These are phyloP conservation scores for Apamea sordens DNA, from an alignment of 2,888 invertebrate genomes.

Conservation along the genomic window DNA sequence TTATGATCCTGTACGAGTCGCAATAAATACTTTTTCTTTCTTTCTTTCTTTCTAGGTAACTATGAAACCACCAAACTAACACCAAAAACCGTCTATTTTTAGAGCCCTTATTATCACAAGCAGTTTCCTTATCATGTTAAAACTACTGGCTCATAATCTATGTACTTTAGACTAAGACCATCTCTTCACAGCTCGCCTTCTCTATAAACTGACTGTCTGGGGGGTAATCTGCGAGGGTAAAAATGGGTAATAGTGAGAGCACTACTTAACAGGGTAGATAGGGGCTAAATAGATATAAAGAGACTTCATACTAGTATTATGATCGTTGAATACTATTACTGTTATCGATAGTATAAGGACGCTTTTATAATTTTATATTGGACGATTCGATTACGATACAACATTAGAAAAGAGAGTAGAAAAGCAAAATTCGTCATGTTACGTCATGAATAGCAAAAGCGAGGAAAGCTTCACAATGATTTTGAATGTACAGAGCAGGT, in stretches of 20 bases:
- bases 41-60: no score
- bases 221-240: conserved; percentile 51
- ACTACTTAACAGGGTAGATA: conserved; percentile 55
- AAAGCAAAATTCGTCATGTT: not conserved
- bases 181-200: conserved; percentile 17
- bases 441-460: no score
- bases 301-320: conserved; percentile 38
- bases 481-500: no score
- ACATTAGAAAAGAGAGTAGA: not conserved
- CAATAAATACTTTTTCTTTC: no score
- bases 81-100: not conserved
- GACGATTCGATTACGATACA: conserved; percentile 9
- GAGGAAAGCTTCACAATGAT: not conserved
- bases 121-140: conserved; percentile 25
- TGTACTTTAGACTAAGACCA: conserved; percentile 29
- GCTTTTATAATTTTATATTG: conserved; percentile 20
- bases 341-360: conserved; percentile 25
- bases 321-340: conserved; percentile 46
- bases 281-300: conserved; percentile 53
- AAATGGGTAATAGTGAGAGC: conserved; percentile 56
- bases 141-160: conserved; percentile 25
- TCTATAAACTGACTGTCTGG: conserved; percentile 51
- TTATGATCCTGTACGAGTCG: no score
- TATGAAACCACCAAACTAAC: not conserved
- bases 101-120: conserved; percentile 5